Conservation (phyloP, 2,113 vertebrate species). For the Puma concolor region DNA sequence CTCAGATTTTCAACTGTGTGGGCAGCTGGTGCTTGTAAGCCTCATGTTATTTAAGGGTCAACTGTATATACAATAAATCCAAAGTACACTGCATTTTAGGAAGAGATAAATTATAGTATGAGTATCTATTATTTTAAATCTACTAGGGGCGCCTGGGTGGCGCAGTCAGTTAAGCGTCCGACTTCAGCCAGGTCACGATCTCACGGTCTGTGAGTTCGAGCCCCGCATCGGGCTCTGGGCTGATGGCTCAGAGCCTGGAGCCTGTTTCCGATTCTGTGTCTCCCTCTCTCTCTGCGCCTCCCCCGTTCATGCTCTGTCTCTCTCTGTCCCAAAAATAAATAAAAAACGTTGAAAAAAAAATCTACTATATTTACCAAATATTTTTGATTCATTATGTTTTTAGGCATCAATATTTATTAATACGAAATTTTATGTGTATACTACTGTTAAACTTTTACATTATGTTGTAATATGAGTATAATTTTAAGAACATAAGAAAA, state of each 20-base stretch:
- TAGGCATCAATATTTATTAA: not conserved
- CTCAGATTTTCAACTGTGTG: not conserved
- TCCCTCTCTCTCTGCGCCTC: too few species aligned
- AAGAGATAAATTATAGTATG: not conserved
- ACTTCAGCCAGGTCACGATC: too few species aligned
- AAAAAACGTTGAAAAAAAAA: too few species aligned
- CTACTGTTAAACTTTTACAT: not conserved
- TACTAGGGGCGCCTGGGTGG: too few species aligned
- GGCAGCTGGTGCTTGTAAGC: not conserved
- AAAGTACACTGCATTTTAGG: constrained; percentile 5
- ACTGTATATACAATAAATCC: not conserved
- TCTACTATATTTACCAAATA: not conserved
- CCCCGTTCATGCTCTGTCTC: too few species aligned
- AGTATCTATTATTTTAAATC: not conserved
- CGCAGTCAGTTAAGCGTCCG: too few species aligned
- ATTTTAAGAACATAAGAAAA: not conserved
- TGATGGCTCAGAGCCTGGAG: too few species aligned
- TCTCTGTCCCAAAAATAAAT: too few species aligned
- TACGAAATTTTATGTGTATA: not conserved
- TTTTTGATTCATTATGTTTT: not conserved
- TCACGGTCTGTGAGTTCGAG: too few species aligned
- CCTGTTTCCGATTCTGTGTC: too few species aligned
- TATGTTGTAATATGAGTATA: not conserved
- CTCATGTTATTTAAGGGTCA: not conserved
- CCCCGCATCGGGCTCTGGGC: too few species aligned